Percentiles rank a stretch among this genome's conserved stretches.
These are phyloP conservation scores for Orius laevigatus DNA, from an alignment of 1,140 invertebrate species.

Conservation along the genomic window DNA sequence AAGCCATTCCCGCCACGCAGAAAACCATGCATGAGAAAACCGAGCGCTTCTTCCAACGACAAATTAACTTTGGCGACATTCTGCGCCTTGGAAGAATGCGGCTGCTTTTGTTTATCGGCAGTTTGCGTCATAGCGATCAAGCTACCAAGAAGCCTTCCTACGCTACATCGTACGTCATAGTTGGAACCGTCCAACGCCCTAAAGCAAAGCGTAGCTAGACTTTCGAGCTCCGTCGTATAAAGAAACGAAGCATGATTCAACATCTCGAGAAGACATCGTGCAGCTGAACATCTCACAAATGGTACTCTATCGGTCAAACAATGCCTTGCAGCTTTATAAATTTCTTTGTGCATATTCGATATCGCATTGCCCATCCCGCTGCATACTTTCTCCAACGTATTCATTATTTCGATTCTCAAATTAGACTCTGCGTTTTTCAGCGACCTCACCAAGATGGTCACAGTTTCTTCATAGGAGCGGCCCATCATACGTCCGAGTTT, in stretches of 20 bases:
- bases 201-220: constrained; percentile 72
- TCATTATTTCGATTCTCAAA: constrained; percentile 90
- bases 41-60: constrained; percentile 72
- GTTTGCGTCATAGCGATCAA: constrained; percentile 60
- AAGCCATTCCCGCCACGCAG: constrained; percentile 86
- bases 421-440: constrained; percentile 91
- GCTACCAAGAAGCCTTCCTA: constrained; percentile 78
- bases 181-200: constrained; percentile 84
- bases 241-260: constrained; percentile 76
- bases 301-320: constrained; percentile 79
- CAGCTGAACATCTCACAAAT: constrained; percentile 74
- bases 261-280: constrained; percentile 75
- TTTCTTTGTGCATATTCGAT: constrained; percentile 74
- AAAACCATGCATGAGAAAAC: constrained; percentile 87
- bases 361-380: constrained; percentile 78
- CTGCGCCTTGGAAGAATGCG: constrained; percentile 19
- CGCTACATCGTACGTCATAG: constrained; percentile 84
- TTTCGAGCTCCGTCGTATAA: constrained; percentile 80
- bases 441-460: constrained; percentile 79
- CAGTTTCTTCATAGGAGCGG: constrained; percentile 93
- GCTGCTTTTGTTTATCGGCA: not conserved
- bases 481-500: constrained; percentile 97
- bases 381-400: constrained; percentile 83
- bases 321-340: constrained; percentile 73
- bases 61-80: too few species aligned